Conservation (phyloP, 2,113 vertebrate genomes). For the Urocolius indicus region DNA sequence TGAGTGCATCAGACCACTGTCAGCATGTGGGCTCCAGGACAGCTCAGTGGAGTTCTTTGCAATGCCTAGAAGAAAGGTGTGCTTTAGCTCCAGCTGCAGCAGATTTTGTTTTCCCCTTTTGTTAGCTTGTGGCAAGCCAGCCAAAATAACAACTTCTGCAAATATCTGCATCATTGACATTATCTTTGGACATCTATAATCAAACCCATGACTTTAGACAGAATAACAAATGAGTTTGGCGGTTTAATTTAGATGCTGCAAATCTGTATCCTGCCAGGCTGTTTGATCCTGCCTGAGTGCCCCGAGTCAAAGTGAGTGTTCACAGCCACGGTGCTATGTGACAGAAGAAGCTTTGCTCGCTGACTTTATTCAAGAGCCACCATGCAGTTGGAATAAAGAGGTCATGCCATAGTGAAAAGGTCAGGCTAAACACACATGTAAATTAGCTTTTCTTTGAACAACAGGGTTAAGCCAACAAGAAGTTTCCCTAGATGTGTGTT, state of each 20-base stretch:
- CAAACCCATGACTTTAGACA: background rate
- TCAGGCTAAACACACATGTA: background rate
- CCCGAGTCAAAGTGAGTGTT: background rate
- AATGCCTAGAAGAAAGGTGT: background rate
- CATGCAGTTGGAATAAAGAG: background rate
- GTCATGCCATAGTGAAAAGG: background rate
- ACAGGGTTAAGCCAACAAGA: background rate
- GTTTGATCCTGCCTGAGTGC: background rate
- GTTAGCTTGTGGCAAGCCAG: background rate
- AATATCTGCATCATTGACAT: background rate
- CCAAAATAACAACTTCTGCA: background rate
- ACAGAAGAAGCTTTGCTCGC: background rate
- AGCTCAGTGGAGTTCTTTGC: background rate
- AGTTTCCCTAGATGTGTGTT: background rate
- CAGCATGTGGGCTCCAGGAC: background rate
- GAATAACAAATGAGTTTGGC: background rate
- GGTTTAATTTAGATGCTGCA: background rate
- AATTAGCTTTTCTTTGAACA: background rate
- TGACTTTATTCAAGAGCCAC: background rate
- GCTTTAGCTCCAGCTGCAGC: background rate
- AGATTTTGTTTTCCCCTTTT: background rate
- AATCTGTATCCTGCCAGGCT: background rate
- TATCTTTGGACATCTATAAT: background rate
- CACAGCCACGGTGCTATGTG: background rate
- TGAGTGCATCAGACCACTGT: background rate